Percentiles rank a stretch among this genome's conserved stretches.
Conservation (phyloP, 2,113 vertebrate species). For the Corapipo altera region DNA sequence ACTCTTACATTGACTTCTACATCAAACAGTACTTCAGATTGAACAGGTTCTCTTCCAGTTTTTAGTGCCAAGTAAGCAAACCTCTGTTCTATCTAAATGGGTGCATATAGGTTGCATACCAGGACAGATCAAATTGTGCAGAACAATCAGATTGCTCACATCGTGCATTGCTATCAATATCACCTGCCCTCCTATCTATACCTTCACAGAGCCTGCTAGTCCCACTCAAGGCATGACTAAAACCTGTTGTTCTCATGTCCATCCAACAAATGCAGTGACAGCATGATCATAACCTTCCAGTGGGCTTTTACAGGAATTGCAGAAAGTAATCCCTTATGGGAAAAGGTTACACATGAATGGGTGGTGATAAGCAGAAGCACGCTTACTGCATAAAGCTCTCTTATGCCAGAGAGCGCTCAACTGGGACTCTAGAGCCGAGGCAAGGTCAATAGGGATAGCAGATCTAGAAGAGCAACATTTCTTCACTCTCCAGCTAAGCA, state of each 20-base stretch:
- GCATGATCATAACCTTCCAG: background rate
- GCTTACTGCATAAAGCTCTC: background rate
- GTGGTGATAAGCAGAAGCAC: background rate
- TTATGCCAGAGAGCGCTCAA: background rate
- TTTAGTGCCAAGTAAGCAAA: background rate
- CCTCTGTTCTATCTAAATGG: background rate
- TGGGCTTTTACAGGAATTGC: background rate
- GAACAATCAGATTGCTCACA: background rate
- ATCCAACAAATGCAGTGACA: background rate
- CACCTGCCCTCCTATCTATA: background rate
- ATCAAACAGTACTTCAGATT: background rate
- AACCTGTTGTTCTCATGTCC: background rate
- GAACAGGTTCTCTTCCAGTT: background rate
- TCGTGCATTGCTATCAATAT: background rate
- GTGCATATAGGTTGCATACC: background rate
- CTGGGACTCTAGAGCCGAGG: background rate
- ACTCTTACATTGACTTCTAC: background rate
- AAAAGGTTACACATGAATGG: background rate
- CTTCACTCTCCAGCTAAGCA: background rate
- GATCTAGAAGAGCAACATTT: background rate
- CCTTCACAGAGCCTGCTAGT: background rate
- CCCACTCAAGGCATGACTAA: background rate
- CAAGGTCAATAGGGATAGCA: background rate
- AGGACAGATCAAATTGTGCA: background rate
- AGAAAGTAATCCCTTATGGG: background rate